Conservation (phyloP, 2,888 invertebrate genomes). For the Himalopsyche kuldschensis region DNA sequence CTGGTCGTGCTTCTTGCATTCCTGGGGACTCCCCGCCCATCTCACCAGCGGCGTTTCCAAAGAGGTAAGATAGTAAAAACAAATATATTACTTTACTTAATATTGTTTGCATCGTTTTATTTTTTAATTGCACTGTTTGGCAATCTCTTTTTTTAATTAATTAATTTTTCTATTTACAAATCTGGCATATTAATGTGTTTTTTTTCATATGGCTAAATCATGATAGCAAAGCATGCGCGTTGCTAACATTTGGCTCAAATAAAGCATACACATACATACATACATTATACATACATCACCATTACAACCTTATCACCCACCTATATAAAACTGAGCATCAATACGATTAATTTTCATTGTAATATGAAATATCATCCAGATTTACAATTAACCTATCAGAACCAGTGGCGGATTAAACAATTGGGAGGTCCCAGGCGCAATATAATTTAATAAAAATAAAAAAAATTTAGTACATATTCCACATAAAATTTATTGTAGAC, state of each 20-base stretch:
- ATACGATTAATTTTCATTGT: too few species aligned
- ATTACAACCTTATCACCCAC: too few species aligned
- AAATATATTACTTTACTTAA: background rate
- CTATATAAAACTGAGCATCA: too few species aligned
- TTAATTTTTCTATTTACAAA: background rate
- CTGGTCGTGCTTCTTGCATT: background rate
- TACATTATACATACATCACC: too few species aligned
- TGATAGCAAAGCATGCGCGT: background rate
- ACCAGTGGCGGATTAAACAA: too few species aligned
- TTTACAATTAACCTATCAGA: background rate
- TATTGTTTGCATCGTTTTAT: background rate
- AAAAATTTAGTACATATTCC: too few species aligned
- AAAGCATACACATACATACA: background rate
- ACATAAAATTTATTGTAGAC: too few species aligned
- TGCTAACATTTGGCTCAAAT: background rate
- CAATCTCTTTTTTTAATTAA: background rate
- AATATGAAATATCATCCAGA: background rate
- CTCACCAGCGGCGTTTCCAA: background rate
- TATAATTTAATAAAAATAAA: too few species aligned
- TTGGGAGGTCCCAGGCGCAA: too few species aligned
- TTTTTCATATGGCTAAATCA: background rate
- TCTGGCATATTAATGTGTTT: background rate
- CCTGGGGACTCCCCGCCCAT: background rate
- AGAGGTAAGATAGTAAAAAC: background rate
- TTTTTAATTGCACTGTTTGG: background rate